Percentiles rank a stretch among this genome's conserved stretches.
Evolutionary conservation across 2,113 vertebrate genomes (phyloP).

Genomic region (Nipponia nippon): DNA sequence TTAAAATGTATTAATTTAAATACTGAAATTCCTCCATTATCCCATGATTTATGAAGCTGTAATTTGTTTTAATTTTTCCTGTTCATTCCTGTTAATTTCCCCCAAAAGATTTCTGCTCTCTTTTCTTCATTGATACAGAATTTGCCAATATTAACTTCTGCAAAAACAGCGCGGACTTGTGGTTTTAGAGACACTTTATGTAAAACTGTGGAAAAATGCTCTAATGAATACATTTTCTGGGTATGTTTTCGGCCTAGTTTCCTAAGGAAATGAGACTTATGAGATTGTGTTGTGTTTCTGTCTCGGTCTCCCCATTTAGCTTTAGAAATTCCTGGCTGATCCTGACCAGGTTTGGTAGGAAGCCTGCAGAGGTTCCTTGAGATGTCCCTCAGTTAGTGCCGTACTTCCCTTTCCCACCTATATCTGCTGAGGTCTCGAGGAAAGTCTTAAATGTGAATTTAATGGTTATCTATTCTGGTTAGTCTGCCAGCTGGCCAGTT

Average conservation of each 20-base stretch:
- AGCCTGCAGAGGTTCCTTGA: neutral
- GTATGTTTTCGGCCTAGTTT: neutral
- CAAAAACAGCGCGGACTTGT: accelerated
- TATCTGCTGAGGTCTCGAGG: neutral
- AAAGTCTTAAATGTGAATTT: neutral
- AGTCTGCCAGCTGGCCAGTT: neutral
- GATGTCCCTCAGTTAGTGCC: neutral
- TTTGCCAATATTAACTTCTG: neutral
- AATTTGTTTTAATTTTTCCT: neutral
- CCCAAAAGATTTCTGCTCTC: neutral
- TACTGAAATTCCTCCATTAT: neutral
- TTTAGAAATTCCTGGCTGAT: neutral
- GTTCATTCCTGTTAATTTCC: neutral
- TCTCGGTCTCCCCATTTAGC: neutral
- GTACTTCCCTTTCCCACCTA: neutral
- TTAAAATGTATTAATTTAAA: neutral
- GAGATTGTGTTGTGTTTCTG: neutral
- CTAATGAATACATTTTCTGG: neutral
- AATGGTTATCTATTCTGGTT: neutral
- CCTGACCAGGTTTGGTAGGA: neutral
- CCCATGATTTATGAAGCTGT: neutral
- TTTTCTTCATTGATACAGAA: neutral
- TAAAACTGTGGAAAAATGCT: neutral
- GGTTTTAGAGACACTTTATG: neutral
- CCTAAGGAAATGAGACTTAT: neutral